Conservation (phyloP, 92 coral and sea anemone species). For the Parazoanthus atlanticus region DNA sequence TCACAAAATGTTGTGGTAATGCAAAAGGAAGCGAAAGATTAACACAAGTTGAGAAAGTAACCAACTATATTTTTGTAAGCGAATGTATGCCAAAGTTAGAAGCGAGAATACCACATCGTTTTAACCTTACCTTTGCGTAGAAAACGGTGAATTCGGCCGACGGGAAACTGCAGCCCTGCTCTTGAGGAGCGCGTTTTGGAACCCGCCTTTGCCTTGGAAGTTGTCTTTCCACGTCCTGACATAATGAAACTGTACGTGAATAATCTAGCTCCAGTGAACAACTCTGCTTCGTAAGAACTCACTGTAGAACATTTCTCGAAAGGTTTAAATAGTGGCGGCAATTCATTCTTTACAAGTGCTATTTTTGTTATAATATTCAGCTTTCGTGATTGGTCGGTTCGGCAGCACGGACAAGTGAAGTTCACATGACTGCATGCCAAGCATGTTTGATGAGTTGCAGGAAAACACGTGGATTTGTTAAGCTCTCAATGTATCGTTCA, state of each 20-base stretch:
- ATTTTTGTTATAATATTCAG: not conserved
- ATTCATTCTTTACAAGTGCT: constrained; percentile 15
- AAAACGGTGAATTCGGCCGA: constrained; percentile 69
- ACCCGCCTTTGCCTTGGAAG: constrained; percentile 38
- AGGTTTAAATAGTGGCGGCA: constrained; percentile 9
- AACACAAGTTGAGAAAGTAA: not conserved
- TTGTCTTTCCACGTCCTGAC: constrained; percentile 73
- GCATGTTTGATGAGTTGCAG: not conserved
- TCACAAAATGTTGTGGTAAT: not conserved
- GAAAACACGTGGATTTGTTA: not conserved
- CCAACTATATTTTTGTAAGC: not conserved
- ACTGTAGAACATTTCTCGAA: not conserved
- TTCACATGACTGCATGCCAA: not conserved
- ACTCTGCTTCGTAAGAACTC: not conserved
- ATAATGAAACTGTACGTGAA: constrained; percentile 29
- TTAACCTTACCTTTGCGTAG: constrained; percentile 67
- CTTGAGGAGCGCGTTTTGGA: constrained; percentile 55
- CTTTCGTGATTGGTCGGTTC: constrained; percentile 21
- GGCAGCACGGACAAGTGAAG: not conserved
- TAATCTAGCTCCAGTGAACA: not conserved
- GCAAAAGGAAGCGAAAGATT: not conserved
- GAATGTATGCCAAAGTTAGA: not conserved
- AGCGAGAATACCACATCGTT: not conserved
- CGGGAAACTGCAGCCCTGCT: constrained; percentile 73
- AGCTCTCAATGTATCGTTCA: too few species aligned